phyloP scores from a whole-genome alignment of 2,888 invertebrate genomes.

The Scaptomyza cyrtandrae region DNA sequence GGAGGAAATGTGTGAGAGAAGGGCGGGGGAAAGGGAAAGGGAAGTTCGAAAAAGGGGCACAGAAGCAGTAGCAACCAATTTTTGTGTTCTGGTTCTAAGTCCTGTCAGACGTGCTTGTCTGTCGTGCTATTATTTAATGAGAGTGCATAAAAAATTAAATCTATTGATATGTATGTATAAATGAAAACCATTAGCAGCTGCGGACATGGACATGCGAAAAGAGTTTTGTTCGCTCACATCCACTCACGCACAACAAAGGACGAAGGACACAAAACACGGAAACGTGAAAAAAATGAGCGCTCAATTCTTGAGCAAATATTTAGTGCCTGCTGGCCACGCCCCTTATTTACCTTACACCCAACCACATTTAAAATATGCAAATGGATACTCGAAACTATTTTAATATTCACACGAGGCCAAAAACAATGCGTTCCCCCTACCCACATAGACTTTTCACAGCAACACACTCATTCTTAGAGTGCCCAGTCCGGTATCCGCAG shows the following conservation, averaged over 20 bases:
- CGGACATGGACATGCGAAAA: conserved; percentile 15
- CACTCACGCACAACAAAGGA: conserved; percentile 6
- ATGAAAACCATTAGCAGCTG: conserved; percentile 51
- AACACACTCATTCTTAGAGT: not conserved
- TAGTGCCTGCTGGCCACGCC: conserved; percentile 47
- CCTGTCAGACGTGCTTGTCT: conserved; percentile 21
- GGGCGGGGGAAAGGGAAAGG: no score
- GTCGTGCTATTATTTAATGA: conserved; percentile 26
- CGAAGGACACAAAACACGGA: conserved; percentile 2
- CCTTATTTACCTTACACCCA: not conserved
- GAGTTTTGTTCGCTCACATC: conserved; percentile 21
- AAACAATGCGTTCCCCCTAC: conserved; percentile 10
- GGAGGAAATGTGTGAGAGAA: no score
- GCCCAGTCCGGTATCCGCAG: not conserved
- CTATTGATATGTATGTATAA: conserved; percentile 47
- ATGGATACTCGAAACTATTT: conserved; percentile 73
- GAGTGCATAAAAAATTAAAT: conserved; percentile 65
- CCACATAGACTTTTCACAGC: conserved; percentile 6
- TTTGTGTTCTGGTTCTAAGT: not conserved
- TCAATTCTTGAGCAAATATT: conserved; percentile 54
- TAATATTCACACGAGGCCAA: conserved; percentile 65
- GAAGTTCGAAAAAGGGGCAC: not conserved
- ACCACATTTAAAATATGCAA: conserved; percentile 69
- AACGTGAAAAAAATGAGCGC: conserved; percentile 30
- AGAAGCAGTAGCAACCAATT: conserved; percentile 48